Evolutionary conservation across 2,113 vertebrate species (phyloP), one percentile per base, ranked within the genome.

Genomic region (Tachycineta bicolor): DNA sequence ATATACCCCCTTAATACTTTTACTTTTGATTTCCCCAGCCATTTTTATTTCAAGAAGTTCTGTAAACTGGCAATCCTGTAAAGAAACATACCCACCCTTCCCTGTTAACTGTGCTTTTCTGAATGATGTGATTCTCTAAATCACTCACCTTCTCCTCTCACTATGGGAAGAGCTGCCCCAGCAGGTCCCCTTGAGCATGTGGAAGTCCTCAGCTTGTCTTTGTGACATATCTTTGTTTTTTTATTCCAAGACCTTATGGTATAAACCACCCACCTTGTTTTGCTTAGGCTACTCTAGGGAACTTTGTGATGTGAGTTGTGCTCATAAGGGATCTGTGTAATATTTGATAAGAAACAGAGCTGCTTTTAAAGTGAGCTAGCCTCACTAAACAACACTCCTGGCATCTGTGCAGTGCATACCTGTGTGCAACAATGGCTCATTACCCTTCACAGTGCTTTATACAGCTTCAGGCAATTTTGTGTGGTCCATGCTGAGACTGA

Each of bases 51-150:
- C 37, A 41, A 49, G 29, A 52, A 83, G 55, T 43, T 88, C 62
- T 50, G 11, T 24, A 82, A 84, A 60, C 12, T 70, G 28, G 7
- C 33, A 59, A 4, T 63, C 24, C 20, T 47, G 6, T n/a, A 37
- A 12, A 10, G 6, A 65, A 50, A 5, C 1, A 2, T 34, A 26
- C 8, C 11, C 46, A 13, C n/a, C 39, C 56, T 58, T 55, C 41
- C 62, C 31, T 13, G 25, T 20, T 93, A 0, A 0, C 12, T 28
- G 18, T 2, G 1, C 25, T 50, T 85, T 76, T 78, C 56, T 1
- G 0, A 91, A 33, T 2, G 1, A n/a, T 12, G 9, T 18, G 62
- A 56, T 84, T 68, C 37, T 50, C 39, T 68, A 43, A 65, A 70
- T 64, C 24, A 22, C 29, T 79, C 56, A 22, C 11, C 14, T 58